phyloP scores from a whole-genome alignment of 2,113 vertebrate species.

The Helogale parvula region DNA sequence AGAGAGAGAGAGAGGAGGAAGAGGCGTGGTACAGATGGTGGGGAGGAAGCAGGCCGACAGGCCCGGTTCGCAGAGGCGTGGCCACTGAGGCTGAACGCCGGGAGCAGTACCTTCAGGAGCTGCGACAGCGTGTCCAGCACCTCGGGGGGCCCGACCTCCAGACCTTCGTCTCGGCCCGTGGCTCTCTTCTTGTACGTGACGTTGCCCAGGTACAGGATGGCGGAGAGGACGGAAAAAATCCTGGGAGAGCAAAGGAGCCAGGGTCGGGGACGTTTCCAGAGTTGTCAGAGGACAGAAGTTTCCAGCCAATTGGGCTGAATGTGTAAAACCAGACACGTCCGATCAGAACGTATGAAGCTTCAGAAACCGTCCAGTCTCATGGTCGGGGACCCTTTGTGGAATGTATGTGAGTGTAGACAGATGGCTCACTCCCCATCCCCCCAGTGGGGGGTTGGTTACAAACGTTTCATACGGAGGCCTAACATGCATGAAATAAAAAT shows the following conservation, averaged over 20 bases:
- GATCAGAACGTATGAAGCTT: rapidly evolving
- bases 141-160: conserved; percentile 96
- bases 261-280: neutral
- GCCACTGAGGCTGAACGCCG: neutral
- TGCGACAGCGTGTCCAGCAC: conserved; percentile 95
- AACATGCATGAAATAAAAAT: neutral
- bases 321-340: neutral
- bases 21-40: rapidly evolving
- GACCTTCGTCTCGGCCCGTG: conserved; percentile 94
- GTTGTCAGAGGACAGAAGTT: rapidly evolving
- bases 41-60: neutral
- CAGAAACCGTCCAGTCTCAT: neutral
- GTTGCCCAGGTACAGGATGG: conserved; percentile 98
- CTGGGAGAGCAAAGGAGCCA: conserved; percentile 82
- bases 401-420: neutral
- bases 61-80: rapidly evolving
- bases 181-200: conserved; percentile 94
- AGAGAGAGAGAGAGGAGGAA: neutral
- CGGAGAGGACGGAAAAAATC: conserved; percentile 97
- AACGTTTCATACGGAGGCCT: neutral
- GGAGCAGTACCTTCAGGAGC: conserved; percentile 91
- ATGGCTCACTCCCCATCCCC: neutral
- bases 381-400: rapidly evolving
- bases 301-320: neutral
- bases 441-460: neutral